Evolutionary conservation across 2,888 invertebrate genomes (phyloP).

Genomic region (Pogonocherus hispidulus): DNA sequence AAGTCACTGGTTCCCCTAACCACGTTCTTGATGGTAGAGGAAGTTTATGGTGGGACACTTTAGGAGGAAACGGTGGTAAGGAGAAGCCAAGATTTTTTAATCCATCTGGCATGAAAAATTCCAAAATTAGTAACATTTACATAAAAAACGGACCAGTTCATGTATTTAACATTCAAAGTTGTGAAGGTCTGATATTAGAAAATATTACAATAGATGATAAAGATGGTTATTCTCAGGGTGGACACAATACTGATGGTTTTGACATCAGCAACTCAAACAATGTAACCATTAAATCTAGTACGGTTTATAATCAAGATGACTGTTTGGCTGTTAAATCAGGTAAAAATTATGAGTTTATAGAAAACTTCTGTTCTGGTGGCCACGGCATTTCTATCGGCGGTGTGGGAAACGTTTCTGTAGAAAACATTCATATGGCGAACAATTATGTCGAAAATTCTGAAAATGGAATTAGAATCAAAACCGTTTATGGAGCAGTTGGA

Average conservation of each 20-base stretch:
- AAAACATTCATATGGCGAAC: neutral
- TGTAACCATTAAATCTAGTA: conserved; percentile 42
- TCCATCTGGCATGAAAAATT: neutral
- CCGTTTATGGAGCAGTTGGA: conserved; percentile 27
- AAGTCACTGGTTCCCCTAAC: neutral
- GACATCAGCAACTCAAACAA: conserved; percentile 41
- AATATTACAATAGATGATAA: conserved; percentile 9
- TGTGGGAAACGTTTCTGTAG: conserved; percentile 21
- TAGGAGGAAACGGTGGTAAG: neutral
- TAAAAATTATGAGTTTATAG: conserved; percentile 39
- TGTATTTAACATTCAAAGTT: neutral
- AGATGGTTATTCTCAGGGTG: conserved; percentile 17
- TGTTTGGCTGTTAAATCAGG: conserved; percentile 50
- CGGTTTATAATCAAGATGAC: conserved; percentile 52
- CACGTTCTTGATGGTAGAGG: conserved; percentile 6
- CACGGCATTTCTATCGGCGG: conserved; percentile 50
- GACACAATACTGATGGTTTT: conserved; percentile 50
- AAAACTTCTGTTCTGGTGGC: conserved; percentile 47
- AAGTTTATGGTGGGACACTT: conserved; percentile 3
- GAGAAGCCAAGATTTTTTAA: neutral
- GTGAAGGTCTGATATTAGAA: neutral
- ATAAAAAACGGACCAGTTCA: neutral
- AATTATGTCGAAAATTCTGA: conserved; percentile 18
- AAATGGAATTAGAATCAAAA: conserved; percentile 39
- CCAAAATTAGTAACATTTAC: neutral